Evolutionary conservation across 2,113 vertebrate species (phyloP).

Genomic region (Asarcornis scutulata): DNA sequence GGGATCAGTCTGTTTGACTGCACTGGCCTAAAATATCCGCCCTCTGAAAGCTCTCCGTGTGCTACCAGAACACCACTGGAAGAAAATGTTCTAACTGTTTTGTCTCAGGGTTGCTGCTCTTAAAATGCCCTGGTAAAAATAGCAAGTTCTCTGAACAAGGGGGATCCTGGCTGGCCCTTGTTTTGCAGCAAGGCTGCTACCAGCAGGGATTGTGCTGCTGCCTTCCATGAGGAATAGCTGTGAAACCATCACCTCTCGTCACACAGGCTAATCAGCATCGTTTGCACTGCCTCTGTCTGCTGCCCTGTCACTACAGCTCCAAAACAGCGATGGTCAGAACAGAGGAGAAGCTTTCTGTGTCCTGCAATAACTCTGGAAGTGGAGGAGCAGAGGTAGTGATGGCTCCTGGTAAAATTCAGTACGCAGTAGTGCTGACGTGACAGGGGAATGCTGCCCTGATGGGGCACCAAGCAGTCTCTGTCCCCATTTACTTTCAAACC

Average conservation of each 20-base stretch:
- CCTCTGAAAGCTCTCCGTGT: neutral
- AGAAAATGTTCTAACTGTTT: neutral
- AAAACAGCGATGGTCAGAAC: neutral
- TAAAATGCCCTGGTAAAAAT: neutral
- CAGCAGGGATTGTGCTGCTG: neutral
- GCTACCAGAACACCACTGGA: neutral
- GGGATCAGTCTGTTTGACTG: neutral
- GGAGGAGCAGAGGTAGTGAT: neutral
- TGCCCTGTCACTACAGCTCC: neutral
- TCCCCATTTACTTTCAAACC: neutral
- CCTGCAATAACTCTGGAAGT: neutral
- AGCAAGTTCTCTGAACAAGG: neutral
- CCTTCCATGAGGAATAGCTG: neutral
- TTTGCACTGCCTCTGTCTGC: neutral
- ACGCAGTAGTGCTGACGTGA: neutral
- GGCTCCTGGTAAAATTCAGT: neutral
- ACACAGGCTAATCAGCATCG: accelerated
- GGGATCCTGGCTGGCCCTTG: neutral
- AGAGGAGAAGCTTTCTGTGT: neutral
- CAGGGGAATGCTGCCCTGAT: neutral
- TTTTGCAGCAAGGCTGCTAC: neutral
- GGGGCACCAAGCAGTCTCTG: neutral
- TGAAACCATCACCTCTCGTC: neutral
- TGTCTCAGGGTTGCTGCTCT: neutral
- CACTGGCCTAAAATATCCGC: neutral